A percentile compares a stretch with the other conserved stretches of the same genome.
These are phyloP conservation scores for Etheostoma nigrum DNA, from an alignment of 2,797 vertebrate genomes.

Conservation along the genomic window DNA sequence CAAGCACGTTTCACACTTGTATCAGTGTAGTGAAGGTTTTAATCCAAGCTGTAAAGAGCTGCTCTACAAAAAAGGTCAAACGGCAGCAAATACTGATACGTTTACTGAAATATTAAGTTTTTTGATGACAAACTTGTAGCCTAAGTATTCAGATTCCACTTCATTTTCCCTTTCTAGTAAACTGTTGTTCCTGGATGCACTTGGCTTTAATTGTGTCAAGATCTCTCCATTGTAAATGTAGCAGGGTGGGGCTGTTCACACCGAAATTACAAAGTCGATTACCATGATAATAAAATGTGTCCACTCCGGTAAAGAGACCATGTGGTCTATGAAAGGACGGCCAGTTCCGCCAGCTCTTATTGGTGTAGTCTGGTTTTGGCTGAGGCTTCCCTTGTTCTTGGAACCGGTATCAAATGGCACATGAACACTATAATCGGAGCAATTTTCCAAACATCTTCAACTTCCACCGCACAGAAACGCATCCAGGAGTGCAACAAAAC, in stretches of 20 bases:
- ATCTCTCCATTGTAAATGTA: conserved; percentile 58
- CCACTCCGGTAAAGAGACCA: conserved; percentile 87
- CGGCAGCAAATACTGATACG: background rate
- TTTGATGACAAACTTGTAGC: conserved; percentile 14
- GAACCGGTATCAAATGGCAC: conserved; percentile 89
- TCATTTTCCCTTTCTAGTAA: conserved; percentile 23
- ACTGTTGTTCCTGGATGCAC: conserved; percentile 51
- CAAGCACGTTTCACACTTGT: conserved; percentile 22
- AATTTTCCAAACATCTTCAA: conserved; percentile 87
- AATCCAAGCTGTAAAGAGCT: conserved; percentile 25
- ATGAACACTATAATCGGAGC: conserved; percentile 89
- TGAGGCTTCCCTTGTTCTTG: conserved; percentile 89
- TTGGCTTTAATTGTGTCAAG: conserved; percentile 60
- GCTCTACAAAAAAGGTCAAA: background rate
- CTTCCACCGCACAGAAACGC: conserved; percentile 85
- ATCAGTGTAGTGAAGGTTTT: conserved; percentile 3
- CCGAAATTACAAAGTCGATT: conserved; percentile 87
- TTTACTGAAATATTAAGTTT: background rate
- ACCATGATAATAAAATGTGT: conserved; percentile 91
- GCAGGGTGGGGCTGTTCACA: conserved; percentile 65
- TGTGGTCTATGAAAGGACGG: conserved; percentile 92
- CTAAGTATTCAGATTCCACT: conserved; percentile 5
- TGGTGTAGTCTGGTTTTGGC: conserved; percentile 90
- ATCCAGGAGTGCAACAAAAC: conserved; percentile 83
- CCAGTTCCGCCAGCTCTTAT: conserved; percentile 91